Conservation (phyloP, 2,888 invertebrate species). For the Petrophora chlorosata region DNA sequence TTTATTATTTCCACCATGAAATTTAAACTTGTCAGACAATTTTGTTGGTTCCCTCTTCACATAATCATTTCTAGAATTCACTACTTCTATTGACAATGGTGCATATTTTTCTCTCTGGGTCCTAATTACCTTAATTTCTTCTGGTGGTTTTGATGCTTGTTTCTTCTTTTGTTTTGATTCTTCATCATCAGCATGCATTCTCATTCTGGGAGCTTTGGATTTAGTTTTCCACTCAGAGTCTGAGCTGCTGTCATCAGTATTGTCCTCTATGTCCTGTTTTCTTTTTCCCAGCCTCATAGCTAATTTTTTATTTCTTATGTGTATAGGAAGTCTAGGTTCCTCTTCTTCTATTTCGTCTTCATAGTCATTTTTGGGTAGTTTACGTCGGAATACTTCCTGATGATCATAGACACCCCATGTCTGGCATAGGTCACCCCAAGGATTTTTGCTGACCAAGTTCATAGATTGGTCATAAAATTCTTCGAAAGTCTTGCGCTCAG, state of each 20-base stretch:
- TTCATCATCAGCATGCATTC: slow-evolving; percentile 95
- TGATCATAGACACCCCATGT: slow-evolving; percentile 87
- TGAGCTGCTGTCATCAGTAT: slow-evolving; percentile 72
- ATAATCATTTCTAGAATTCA: slow-evolving; percentile 59
- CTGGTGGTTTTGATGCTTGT: slow-evolving; percentile 42
- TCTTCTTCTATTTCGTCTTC: slow-evolving; percentile 51
- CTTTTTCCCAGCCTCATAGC: slow-evolving; percentile 72
- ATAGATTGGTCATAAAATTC: slow-evolving; percentile 54
- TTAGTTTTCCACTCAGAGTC: slow-evolving; percentile 84
- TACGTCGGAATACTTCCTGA: slow-evolving; percentile 79
- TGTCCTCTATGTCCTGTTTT: slow-evolving; percentile 45
- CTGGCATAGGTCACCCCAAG: slow-evolving; percentile 89
- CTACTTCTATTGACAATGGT: slow-evolving; percentile 73
- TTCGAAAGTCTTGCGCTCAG: slow-evolving; percentile 44
- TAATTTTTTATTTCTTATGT: slow-evolving; percentile 65
- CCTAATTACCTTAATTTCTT: slow-evolving; percentile 28
- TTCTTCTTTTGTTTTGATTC: slow-evolving; percentile 83
- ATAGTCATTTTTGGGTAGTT: slow-evolving; percentile 56
- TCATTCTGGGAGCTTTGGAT: slow-evolving; percentile 89
- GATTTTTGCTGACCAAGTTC: slow-evolving; percentile 82
- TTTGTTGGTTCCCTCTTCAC: slow-evolving; percentile 57
- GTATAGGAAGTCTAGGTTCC: slow-evolving; percentile 48
- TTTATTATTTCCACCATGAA: slow-evolving; percentile 40
- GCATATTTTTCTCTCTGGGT: slow-evolving; percentile 57
- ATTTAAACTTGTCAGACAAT: slow-evolving; percentile 71